Percentiles rank a stretch among this genome's conserved stretches.
phyloP scores from a whole-genome alignment of 2,113 vertebrate genomes.

The Sprattus sprattus region DNA sequence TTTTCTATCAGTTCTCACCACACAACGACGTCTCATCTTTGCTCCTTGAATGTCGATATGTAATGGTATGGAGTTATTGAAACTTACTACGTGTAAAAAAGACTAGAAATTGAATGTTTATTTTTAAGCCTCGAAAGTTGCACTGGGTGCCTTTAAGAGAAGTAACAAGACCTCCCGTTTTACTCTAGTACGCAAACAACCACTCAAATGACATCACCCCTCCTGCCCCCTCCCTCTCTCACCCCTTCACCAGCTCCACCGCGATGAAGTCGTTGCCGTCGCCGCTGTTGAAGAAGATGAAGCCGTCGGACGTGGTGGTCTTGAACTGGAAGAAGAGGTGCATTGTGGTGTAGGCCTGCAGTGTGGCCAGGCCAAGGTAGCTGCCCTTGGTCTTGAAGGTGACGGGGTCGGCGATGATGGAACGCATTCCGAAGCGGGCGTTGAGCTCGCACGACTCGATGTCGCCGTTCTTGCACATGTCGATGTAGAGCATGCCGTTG shows the following conservation, averaged over 20 bases:
- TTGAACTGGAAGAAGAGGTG: constrained; percentile 99
- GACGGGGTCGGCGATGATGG: constrained; percentile 93
- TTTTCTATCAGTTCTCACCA: too few relatives aligned
- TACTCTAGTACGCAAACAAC: too few relatives aligned
- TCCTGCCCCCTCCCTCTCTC: constrained; percentile 48
- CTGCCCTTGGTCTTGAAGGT: constrained; percentile 96
- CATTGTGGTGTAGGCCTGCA: constrained; percentile 97
- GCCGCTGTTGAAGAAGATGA: constrained; percentile 91
- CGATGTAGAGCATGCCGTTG: constrained; percentile 95
- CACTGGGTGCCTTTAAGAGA: too few relatives aligned
- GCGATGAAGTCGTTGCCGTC: constrained; percentile 89
- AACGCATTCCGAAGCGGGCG: constrained; percentile 91
- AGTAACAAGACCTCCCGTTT: too few relatives aligned
- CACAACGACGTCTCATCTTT: too few relatives aligned
- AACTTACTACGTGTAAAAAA: too few relatives aligned
- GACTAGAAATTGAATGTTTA: too few relatives aligned
- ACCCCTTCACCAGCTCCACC: constrained; percentile 97
- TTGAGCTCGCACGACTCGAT: constrained; percentile 96
- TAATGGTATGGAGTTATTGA: too few relatives aligned
- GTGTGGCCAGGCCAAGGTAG: constrained; percentile 90
- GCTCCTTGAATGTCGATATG: too few relatives aligned
- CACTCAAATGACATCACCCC: too few relatives aligned
- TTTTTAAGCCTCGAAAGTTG: too few relatives aligned
- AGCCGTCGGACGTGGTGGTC: constrained; percentile 91
- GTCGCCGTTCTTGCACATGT: constrained; percentile 97